Percentiles rank a stretch among this genome's conserved stretches.
Evolutionary conservation across 2,888 invertebrate species (phyloP).

Genomic region (Chrysolina haemoptera): DNA sequence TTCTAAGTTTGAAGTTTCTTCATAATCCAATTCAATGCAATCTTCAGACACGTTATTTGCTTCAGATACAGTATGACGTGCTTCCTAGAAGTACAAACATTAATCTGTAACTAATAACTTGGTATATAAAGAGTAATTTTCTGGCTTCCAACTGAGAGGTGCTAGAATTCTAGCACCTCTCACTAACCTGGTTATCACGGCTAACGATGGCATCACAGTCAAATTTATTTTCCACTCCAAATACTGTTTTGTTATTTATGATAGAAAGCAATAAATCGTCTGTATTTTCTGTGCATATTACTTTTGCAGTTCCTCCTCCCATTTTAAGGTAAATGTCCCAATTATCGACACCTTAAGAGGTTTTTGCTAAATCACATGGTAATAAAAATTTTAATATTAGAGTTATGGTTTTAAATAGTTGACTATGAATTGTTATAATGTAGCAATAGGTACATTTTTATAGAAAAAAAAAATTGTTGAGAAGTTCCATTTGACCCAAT

Average conservation of each 20-base stretch:
- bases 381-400: no score
- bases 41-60: background rate
- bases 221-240: background rate
- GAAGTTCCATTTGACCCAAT: constrained; percentile 25
- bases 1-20: background rate
- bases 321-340: no score
- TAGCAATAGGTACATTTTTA: constrained; percentile 12
- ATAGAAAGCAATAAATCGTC: background rate
- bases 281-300: constrained; percentile 9
- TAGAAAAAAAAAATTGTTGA: constrained; percentile 16
- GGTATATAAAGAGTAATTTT: constrained; percentile 5
- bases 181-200: constrained; percentile 6
- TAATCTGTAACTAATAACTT: constrained; percentile 1
- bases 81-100: background rate
- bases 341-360: no score
- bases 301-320: constrained; percentile 1
- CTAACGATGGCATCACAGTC: background rate
- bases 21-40: constrained; percentile 1
- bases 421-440: no score
- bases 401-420: no score
- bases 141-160: constrained; percentile 1
- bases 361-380: no score
- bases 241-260: constrained; percentile 1
- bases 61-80: background rate
- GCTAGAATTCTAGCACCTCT: no score